Conservation (phyloP, 2,113 vertebrate species). For the Antennarius striatus region DNA sequence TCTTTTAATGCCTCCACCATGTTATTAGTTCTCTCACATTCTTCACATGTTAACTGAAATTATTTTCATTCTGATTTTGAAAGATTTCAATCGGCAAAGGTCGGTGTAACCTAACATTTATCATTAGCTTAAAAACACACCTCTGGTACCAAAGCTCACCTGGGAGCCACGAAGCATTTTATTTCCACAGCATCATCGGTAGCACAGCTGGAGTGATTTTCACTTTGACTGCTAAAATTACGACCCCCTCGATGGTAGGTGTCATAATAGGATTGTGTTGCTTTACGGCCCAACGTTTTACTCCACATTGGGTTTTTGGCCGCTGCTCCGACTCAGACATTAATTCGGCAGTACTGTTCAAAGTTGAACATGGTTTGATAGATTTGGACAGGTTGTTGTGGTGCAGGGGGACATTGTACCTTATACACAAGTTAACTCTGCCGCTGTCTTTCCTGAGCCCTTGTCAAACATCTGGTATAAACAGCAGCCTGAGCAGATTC, state of each 20-base stretch:
- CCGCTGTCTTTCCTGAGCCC: constrained; percentile 46
- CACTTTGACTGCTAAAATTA: constrained; percentile 37
- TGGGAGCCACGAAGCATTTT: constrained; percentile 28
- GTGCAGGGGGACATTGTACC: constrained; percentile 42
- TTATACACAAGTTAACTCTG: constrained; percentile 58
- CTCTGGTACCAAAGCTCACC: constrained; percentile 34
- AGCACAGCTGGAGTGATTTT: constrained; percentile 43
- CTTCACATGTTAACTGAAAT: no score
- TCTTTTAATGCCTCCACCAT: constrained; percentile 21
- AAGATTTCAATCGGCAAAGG: constrained; percentile 33
- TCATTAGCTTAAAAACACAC: constrained; percentile 19
- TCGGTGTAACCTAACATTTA: constrained; percentile 20
- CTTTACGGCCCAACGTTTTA: constrained; percentile 32
- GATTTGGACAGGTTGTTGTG: constrained; percentile 52
- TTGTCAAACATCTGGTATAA: constrained; percentile 56
- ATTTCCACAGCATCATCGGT: constrained; percentile 35
- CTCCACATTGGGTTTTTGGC: constrained; percentile 28
- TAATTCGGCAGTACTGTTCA: constrained; percentile 30
- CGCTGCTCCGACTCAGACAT: constrained; percentile 25
- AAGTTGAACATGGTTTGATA: constrained; percentile 45
- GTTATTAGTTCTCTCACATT: constrained; percentile 2
- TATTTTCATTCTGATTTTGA: constrained; percentile 19
- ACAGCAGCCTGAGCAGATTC: constrained; percentile 47
- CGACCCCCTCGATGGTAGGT: constrained; percentile 23
- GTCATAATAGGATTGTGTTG: constrained; percentile 22